Evolutionary conservation across 2,888 invertebrate species (phyloP).

Genomic region (Parnassius glacialis): DNA sequence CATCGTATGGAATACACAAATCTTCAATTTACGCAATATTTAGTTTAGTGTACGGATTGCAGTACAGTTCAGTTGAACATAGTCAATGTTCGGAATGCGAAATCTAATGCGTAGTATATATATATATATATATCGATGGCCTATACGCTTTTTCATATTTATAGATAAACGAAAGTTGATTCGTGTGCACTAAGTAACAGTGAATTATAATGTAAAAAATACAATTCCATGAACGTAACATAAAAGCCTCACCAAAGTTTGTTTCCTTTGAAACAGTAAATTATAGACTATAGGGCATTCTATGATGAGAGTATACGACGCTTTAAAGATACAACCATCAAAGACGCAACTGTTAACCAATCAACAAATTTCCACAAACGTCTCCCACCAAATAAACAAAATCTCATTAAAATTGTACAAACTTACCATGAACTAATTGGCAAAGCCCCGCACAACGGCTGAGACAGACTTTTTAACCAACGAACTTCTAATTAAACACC

Average conservation of each 20-base stretch:
- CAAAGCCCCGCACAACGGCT: constrained; percentile 48
- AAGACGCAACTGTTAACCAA: constrained; percentile 25
- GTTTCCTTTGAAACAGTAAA: constrained; percentile 6
- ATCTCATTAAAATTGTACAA: constrained; percentile 68
- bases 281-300: background rate
- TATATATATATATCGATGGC: too few relatives aligned
- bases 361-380: constrained; percentile 29
- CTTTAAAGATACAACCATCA: constrained; percentile 9
- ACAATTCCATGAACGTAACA: too few relatives aligned
- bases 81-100: too few relatives aligned
- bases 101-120: too few relatives aligned
- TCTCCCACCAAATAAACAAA: constrained; percentile 32
- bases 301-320: background rate
- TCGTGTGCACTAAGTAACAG: too few relatives aligned
- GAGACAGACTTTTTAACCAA: constrained; percentile 52
- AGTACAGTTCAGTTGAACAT: too few relatives aligned
- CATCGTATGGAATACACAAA: too few relatives aligned
- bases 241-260: background rate
- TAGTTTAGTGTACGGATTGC: too few relatives aligned
- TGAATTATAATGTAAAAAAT: too few relatives aligned
- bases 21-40: too few relatives aligned
- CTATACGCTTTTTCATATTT: too few relatives aligned
- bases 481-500: constrained; percentile 62
- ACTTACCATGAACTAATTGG: constrained; percentile 67
- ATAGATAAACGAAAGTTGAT: too few relatives aligned